Percentiles rank a stretch among this genome's conserved stretches.
phyloP scores from a whole-genome alignment of 2,113 vertebrate genomes.

The Gallinago jamesoni region DNA sequence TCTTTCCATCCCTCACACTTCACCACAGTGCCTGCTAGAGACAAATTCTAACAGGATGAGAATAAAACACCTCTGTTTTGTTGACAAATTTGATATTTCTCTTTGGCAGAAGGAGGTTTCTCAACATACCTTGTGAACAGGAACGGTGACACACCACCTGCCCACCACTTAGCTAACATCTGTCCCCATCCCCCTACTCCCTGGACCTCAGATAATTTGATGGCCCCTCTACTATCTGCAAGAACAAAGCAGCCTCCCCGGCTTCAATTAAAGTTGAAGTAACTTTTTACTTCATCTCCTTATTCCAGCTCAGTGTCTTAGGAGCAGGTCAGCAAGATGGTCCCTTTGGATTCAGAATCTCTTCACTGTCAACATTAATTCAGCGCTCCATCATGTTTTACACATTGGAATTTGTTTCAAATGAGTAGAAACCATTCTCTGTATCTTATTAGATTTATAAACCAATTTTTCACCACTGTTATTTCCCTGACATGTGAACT shows the following conservation, averaged over 20 bases:
- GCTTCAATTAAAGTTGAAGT: not conserved
- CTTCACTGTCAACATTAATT: constrained; percentile 8
- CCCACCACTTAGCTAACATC: not conserved
- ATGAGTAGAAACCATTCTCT: constrained; percentile 11
- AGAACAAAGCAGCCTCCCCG: not conserved
- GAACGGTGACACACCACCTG: not conserved
- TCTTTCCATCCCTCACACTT: not conserved
- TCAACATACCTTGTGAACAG: not conserved
- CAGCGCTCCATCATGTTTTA: not conserved
- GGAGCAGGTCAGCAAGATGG: not conserved
- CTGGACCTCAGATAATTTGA: not conserved
- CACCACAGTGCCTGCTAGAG: not conserved
- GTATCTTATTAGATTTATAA: not conserved
- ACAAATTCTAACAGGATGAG: not conserved
- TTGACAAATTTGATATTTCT: not conserved
- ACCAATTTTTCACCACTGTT: not conserved
- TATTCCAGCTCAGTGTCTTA: not conserved
- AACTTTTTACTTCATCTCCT: not conserved
- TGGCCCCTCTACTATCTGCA: not conserved
- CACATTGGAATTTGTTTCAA: constrained; percentile 11
- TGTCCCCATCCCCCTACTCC: not conserved
- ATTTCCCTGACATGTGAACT: not conserved
- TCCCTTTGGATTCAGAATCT: not conserved
- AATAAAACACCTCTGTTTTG: not conserved
- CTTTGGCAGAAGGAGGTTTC: not conserved